Evolutionary conservation across 2,888 invertebrate species (phyloP).

Genomic region (Strigamia crassipes): DNA sequence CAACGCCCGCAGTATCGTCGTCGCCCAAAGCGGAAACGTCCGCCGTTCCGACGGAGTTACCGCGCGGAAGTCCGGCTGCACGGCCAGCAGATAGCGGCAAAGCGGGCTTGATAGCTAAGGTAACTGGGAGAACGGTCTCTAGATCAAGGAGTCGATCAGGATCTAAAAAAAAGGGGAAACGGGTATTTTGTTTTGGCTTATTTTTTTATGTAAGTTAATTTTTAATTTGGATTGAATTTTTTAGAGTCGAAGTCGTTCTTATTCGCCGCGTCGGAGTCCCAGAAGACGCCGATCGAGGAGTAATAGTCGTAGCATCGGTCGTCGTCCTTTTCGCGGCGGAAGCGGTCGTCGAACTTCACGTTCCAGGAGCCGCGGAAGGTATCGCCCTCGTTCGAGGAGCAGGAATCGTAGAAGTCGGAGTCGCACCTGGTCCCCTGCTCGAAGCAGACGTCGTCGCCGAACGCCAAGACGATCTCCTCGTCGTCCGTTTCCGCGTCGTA

Average conservation of each 20-base stretch:
- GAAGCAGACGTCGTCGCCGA: constrained; percentile 1
- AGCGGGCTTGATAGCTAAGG: neutral
- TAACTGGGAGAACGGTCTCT: neutral
- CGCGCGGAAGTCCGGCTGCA: neutral
- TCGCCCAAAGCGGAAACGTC: neutral
- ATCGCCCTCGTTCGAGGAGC: constrained; percentile 44
- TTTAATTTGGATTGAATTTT: neutral
- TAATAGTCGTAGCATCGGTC: constrained; percentile 28
- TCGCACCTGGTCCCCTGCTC: constrained; percentile 36
- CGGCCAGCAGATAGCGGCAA: neutral
- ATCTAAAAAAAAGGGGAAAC: neutral
- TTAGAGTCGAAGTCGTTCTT: neutral
- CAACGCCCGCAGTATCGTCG: neutral
- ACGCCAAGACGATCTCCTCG: constrained; percentile 23
- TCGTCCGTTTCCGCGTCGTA: constrained; percentile 13
- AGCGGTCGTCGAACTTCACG: constrained; percentile 46
- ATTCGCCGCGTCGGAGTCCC: neutral
- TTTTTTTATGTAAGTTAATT: neutral
- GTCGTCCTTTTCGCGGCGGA: constrained; percentile 45
- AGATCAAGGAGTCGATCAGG: constrained; percentile 9
- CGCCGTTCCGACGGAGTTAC: neutral
- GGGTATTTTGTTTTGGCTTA: neutral
- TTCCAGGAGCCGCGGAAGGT: constrained; percentile 44
- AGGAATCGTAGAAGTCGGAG: constrained; percentile 44
- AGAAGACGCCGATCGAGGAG: constrained; percentile 44